Evolutionary conservation across 2,797 vertebrate species (phyloP).

Genomic region (Syncerus caffer): DNA sequence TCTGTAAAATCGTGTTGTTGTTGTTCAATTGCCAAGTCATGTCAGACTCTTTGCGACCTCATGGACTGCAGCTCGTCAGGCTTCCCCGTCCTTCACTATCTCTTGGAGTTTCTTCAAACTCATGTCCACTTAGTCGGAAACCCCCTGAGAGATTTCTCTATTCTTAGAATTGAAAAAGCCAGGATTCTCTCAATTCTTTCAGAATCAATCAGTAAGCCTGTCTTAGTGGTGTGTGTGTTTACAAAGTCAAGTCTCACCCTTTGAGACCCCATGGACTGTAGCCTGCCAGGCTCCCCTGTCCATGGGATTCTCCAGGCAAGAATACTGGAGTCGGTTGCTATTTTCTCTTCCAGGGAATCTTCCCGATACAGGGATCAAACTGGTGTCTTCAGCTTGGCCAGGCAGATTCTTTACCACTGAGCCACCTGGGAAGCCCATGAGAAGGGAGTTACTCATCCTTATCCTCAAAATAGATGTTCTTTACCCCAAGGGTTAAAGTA

Average conservation of each 20-base stretch:
- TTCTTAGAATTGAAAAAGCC: background rate
- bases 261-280: background rate
- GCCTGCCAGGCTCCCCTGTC: background rate
- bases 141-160: background rate
- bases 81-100: background rate
- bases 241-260: background rate
- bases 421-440: background rate
- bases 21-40: background rate
- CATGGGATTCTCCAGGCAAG: background rate
- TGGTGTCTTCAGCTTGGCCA: background rate
- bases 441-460: background rate
- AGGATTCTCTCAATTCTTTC: background rate
- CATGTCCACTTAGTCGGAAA: background rate
- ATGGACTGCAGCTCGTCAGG: background rate
- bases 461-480: background rate
- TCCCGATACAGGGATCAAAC: fast-evolving
- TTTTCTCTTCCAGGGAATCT: background rate
- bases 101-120: background rate
- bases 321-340: background rate
- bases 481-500: background rate
- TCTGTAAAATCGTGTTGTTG: background rate
- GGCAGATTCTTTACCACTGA: background rate
- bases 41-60: background rate
- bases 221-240: background rate
- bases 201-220: background rate